phyloP scores from a whole-genome alignment of 1,140 invertebrate genomes.

The Sarcophaga peregrina region DNA sequence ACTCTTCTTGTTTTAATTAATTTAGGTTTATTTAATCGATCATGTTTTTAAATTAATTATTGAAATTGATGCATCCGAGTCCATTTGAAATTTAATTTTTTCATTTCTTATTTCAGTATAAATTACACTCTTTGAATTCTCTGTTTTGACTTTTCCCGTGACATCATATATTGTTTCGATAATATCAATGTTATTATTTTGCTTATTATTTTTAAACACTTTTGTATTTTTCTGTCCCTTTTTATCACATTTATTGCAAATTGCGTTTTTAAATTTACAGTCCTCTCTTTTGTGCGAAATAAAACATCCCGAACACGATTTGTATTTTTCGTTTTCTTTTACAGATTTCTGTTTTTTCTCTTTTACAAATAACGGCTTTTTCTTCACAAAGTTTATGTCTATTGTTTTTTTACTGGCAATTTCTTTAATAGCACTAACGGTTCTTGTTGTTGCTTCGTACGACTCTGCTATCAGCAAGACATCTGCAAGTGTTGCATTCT shows the following conservation, averaged over 20 bases:
- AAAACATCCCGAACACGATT: slow-evolving; percentile 38
- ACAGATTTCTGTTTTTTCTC: not conserved
- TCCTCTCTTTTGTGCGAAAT: slow-evolving; percentile 34
- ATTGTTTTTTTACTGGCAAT: not conserved
- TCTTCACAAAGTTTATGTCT: slow-evolving; percentile 14
- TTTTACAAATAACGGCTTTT: not conserved
- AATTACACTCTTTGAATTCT: slow-evolving; percentile 3
- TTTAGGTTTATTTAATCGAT: slow-evolving; percentile 19
- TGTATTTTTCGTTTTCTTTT: slow-evolving; percentile 28
- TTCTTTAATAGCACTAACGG: slow-evolving; percentile 31
- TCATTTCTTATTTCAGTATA: slow-evolving; percentile 22
- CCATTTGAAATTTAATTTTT: slow-evolving; percentile 45
- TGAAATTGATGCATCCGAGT: slow-evolving; percentile 34
- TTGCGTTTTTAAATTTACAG: slow-evolving; percentile 34
- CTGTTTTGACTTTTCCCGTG: not conserved
- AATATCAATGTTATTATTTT: too few relatives aligned
- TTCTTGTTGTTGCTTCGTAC: slow-evolving; percentile 36
- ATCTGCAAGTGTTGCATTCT: not conserved
- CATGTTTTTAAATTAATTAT: slow-evolving; percentile 23
- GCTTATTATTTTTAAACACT: too few relatives aligned
- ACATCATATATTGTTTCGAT: slow-evolving; percentile 30
- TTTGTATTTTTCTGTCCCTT: too few relatives aligned
- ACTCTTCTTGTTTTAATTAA: not conserved
- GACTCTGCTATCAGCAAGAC: slow-evolving; percentile 25
- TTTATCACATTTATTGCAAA: slow-evolving; percentile 31